Base-by-base conservation (phyloP, 2,113 vertebrate genomes). In the Gulo gulo region DNA sequence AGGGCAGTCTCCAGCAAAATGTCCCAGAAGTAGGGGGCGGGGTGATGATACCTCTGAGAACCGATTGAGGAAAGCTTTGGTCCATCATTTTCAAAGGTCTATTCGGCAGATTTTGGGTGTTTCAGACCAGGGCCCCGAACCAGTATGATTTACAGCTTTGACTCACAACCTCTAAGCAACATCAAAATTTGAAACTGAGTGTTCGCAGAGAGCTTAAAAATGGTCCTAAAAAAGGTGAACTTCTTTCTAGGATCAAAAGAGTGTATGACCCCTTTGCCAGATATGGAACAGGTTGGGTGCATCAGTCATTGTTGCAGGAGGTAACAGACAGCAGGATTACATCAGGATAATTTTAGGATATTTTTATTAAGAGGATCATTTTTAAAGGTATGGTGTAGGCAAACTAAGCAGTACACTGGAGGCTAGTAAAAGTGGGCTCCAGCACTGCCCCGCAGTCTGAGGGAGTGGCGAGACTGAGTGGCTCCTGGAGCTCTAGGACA, bases 61-160 rank as follows among this genome's bases (percentile, higher is more conserved):
- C 81, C 89, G 34, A 95, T 4, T 45, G 96, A 96, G 47, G 39
- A 94, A 91, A 86, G 20, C 85, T 86, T 95, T 55, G 52, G 26
- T 92, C 39, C 4, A 9, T 80, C 21, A 36, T 42, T 80, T 85
- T 97, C 26, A 74, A 79, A 91, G 52, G 57, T 83, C 18, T n/a
- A 59, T 73, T 63, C 0, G 24, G 16, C 39, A 55, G 52, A 76
- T 63, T 89, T 82, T 57, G 24, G 42, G 52, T 88, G 36, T 47
- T 92, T 52, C 67, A 59, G 21, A 65, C 47, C n/a, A 55, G 65
- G 29, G 34, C 31, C 10, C 11, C n/a, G 18, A 83, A 26, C 6
- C 3, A 23, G 7, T 50, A 29, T 90, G 86, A 57, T 85, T 91
- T 74, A 69, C 94, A 79, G 63, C 67, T 94, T 78, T 69, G 21